phyloP scores from a whole-genome alignment of 2,797 vertebrate species.

The Gadopsis bispinosus region DNA sequence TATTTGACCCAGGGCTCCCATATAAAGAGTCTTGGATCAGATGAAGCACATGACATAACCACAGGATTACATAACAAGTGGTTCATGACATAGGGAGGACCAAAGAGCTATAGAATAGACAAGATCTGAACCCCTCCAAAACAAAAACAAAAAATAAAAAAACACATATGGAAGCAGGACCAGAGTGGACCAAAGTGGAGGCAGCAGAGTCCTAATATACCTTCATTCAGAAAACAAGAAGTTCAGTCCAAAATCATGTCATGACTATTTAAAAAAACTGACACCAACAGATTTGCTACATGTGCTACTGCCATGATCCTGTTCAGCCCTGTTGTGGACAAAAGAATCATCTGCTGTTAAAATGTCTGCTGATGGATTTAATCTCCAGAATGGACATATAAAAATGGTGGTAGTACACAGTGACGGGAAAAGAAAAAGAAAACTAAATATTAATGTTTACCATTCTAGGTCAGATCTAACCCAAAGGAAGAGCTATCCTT shows the following conservation, averaged over 20 bases:
- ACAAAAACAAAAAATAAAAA: not conserved
- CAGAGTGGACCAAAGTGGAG: conserved; percentile 7
- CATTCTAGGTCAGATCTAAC: not conserved
- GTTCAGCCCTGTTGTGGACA: conserved; percentile 38
- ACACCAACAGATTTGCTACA: conserved; percentile 23
- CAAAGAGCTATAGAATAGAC: conserved; percentile 77
- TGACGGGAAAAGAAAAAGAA: not conserved
- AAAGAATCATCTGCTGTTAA: conserved; percentile 30
- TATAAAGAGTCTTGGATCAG: conserved; percentile 46
- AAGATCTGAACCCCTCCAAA: conserved; percentile 44
- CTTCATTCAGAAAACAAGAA: conserved; percentile 5
- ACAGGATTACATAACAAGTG: conserved; percentile 64
- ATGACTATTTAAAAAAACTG: conserved; percentile 6
- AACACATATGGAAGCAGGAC: conserved; percentile 13
- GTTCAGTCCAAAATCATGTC: not conserved
- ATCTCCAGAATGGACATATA: not conserved
- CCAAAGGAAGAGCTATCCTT: no score
- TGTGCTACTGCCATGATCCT: conserved; percentile 26
- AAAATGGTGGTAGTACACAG: not conserved
- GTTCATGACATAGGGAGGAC: conserved; percentile 53
- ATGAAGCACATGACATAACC: conserved; percentile 63
- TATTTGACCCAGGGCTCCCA: conserved; percentile 62
- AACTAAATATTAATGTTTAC: not conserved
- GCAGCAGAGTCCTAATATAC: conserved; percentile 3
- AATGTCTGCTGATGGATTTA: conserved; percentile 18